phyloP scores from a whole-genome alignment of 1,140 invertebrate species.

The Lithobius niger region DNA sequence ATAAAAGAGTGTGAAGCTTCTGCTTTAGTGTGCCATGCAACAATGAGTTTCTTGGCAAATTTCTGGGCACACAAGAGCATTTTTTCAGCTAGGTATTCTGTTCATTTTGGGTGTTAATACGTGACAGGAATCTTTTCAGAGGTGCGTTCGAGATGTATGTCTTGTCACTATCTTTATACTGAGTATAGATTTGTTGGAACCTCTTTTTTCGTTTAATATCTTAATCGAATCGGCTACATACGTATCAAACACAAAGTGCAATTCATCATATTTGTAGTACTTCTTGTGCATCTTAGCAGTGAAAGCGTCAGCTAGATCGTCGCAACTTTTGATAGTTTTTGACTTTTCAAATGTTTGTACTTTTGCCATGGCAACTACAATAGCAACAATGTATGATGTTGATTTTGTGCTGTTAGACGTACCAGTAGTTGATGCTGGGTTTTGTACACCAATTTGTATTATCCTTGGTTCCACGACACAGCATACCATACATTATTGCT shows the following conservation, averaged over 20 bases:
- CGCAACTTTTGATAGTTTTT: not conserved
- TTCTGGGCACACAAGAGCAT: not conserved
- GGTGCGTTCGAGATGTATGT: not conserved
- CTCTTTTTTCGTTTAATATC: too few relatives aligned
- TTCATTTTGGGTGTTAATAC: not conserved
- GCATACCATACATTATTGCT: too few relatives aligned
- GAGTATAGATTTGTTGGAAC: not conserved
- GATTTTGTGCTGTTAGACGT: too few relatives aligned
- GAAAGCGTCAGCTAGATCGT: not conserved
- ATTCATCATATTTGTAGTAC: too few relatives aligned
- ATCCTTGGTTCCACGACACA: too few relatives aligned
- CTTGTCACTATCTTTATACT: not conserved
- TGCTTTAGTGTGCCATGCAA: not conserved
- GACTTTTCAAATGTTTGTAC: not conserved
- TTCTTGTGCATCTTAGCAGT: not conserved
- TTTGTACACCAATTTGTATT: too few relatives aligned
- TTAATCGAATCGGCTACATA: too few relatives aligned
- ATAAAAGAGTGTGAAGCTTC: not conserved
- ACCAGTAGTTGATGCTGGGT: too few relatives aligned
- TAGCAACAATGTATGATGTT: too few relatives aligned
- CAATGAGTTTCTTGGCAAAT: not conserved
- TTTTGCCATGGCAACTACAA: not conserved
- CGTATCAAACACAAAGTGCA: too few relatives aligned
- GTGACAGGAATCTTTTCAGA: not conserved
- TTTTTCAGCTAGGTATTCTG: not conserved